phyloP scores from a whole-genome alignment of 2,888 invertebrate species.

The Drosophila mimetica region DNA sequence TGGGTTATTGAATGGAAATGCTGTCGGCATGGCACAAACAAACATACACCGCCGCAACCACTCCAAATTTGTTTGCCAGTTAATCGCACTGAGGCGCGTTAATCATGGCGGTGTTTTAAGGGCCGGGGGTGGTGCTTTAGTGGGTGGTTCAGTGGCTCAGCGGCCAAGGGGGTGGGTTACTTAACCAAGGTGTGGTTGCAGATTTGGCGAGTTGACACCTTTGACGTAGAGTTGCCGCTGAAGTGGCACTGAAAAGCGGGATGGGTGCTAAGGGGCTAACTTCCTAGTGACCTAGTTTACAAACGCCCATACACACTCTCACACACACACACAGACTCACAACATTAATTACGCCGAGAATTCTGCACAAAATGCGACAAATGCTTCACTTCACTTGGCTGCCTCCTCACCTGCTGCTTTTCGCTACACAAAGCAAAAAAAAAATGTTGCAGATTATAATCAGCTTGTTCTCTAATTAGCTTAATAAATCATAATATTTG shows the following conservation, averaged over 20 bases:
- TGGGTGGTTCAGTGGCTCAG: background rate
- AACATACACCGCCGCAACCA: conserved; percentile 16
- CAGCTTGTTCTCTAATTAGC: no score
- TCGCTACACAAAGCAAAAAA: conserved; percentile 1
- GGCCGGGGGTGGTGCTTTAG: background rate
- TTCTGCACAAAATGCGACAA: conserved; percentile 48
- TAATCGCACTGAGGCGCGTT: conserved; percentile 46
- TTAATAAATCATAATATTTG: no score
- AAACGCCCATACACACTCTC: conserved; percentile 34
- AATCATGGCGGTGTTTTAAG: conserved; percentile 50
- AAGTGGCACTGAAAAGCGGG: background rate
- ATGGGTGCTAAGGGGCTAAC: conserved; percentile 37
- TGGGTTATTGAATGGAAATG: conserved; percentile 45
- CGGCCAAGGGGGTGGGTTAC: background rate
- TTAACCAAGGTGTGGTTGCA: conserved; percentile 34
- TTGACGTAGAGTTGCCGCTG: conserved; percentile 20
- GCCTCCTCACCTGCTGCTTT: conserved; percentile 15
- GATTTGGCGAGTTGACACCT: conserved; percentile 45
- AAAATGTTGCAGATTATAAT: background rate
- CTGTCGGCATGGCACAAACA: conserved; percentile 14
- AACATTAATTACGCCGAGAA: conserved; percentile 58
- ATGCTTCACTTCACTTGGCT: conserved; percentile 47
- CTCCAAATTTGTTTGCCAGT: conserved; percentile 44
- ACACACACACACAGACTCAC: conserved; percentile 30
- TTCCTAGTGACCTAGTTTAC: conserved; percentile 71